Conservation (phyloP, 2,797 vertebrate genomes). For the Pampus argenteus region DNA sequence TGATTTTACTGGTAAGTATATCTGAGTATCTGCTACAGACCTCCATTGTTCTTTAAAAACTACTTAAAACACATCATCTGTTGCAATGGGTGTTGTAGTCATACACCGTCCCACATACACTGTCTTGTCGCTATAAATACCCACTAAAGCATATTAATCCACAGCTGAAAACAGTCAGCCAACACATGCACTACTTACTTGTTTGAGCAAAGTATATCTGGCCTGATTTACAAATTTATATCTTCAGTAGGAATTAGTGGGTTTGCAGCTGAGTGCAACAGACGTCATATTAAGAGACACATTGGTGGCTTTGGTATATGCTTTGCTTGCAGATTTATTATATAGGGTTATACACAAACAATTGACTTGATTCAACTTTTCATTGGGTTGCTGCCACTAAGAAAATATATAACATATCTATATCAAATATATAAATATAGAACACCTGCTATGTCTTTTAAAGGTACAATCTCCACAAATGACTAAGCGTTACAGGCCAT, state of each 20-base stretch:
- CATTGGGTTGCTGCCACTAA: background rate
- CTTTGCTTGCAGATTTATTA: background rate
- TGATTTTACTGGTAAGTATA: background rate
- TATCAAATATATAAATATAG: too few relatives aligned
- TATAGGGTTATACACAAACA: background rate
- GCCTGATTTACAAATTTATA: background rate
- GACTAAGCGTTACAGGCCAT: background rate
- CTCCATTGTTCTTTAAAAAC: background rate
- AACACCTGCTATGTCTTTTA: background rate
- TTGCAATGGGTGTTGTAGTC: background rate
- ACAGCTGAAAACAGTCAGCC: background rate
- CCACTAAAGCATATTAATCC: background rate
- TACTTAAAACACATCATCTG: background rate
- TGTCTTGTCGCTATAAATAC: background rate
- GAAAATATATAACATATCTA: too few relatives aligned
- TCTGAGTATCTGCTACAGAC: background rate
- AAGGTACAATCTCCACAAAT: background rate
- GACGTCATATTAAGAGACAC: background rate
- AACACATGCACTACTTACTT: background rate
- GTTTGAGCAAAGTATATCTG: background rate
- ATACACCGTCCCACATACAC: background rate
- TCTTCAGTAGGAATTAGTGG: background rate
- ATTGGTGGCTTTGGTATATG: background rate
- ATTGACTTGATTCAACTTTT: background rate
- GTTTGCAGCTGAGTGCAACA: background rate